A percentile compares a stretch with the other conserved stretches of the same genome.
Conservation (phyloP, 1,140 invertebrate species). For the Acromyrmex charruanus region DNA sequence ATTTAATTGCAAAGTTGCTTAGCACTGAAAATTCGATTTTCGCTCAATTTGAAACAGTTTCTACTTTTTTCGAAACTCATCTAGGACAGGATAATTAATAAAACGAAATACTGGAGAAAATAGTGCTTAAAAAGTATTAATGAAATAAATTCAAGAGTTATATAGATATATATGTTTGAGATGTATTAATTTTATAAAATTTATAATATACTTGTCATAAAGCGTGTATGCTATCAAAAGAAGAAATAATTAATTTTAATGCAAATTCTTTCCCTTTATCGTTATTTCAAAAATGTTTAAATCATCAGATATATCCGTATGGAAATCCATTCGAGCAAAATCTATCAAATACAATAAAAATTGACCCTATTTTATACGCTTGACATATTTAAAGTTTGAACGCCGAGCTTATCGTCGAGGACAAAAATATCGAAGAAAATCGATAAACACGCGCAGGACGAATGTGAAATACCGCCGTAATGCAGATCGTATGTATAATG, state of each 20-base stretch:
- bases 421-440: constrained; percentile 51
- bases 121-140: constrained; percentile 13
- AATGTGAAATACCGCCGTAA: not conserved
- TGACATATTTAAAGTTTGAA: constrained; percentile 53
- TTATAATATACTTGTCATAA: not conserved
- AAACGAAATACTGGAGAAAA: not conserved
- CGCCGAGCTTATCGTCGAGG: not conserved
- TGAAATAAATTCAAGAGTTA: constrained; percentile 18
- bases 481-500: constrained; percentile 20
- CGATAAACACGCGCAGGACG: constrained; percentile 29
- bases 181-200: not conserved
- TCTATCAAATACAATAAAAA: constrained; percentile 33
- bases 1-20: constrained; percentile 1
- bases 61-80: not conserved
- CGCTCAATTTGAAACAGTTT: not conserved
- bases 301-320: not conserved
- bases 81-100: not conserved
- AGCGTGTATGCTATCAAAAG: not conserved
- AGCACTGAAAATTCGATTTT: constrained; percentile 16
- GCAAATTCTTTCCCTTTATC: not conserved
- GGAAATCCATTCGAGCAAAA: not conserved
- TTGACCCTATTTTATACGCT: not conserved
- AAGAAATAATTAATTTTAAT: not conserved
- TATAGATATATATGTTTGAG: not conserved
- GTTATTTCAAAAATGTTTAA: not conserved